phyloP scores from a whole-genome alignment of 1,140 invertebrate species.

The Asobara japonica region DNA sequence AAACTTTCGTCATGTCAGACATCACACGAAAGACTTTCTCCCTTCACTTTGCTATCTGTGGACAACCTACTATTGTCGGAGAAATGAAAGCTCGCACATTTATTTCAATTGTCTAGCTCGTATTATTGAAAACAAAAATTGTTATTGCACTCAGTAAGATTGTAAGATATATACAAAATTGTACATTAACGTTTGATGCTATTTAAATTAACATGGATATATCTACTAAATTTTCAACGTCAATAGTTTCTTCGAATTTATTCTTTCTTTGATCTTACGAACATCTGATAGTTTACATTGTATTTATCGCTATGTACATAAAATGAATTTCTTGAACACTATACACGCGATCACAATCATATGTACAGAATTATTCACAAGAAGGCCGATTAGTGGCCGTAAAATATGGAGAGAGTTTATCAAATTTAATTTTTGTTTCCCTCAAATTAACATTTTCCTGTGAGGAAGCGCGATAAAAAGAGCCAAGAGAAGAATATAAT shows the following conservation, averaged over 20 bases:
- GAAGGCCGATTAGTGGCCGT: not conserved
- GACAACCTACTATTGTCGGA: not conserved
- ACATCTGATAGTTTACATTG: not conserved
- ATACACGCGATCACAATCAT: not conserved
- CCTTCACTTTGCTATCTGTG: not conserved
- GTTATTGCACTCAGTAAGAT: not conserved
- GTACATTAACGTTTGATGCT: not conserved
- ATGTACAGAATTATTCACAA: not conserved
- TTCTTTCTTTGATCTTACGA: not conserved
- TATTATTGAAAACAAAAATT: not conserved
- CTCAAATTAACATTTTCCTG: not conserved
- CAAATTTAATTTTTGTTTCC: not conserved
- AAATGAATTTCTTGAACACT: too few relatives aligned
- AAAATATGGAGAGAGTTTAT: not conserved
- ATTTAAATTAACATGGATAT: not conserved
- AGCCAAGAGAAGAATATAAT: not conserved
- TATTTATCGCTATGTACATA: not conserved
- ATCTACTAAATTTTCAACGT: not conserved
- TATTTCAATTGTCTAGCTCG: not conserved
- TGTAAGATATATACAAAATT: slow-evolving; percentile 2
- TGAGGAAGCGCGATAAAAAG: not conserved
- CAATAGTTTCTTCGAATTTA: not conserved
- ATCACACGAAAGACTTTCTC: not conserved
- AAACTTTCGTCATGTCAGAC: slow-evolving; percentile 16
- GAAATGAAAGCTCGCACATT: not conserved